Evolutionary conservation across 2,888 invertebrate species (phyloP).

Genomic region (Hylaea fasciaria): DNA sequence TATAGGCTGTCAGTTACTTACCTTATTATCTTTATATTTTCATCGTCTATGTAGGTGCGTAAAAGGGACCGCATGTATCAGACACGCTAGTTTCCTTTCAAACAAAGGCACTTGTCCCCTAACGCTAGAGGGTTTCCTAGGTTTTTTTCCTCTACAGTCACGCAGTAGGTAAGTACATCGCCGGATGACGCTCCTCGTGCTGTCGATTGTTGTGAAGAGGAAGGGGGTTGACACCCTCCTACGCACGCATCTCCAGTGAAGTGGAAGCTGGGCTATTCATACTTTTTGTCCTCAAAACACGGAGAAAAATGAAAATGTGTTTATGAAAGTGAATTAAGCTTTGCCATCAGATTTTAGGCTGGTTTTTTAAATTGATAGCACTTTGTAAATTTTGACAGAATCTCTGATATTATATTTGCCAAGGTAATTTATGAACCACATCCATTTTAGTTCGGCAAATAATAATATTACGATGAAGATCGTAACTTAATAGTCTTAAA

Average conservation of each 20-base stretch:
- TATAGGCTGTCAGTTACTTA: no score
- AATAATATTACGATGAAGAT: slow-evolving; percentile 26
- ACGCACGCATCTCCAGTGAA: slow-evolving; percentile 73
- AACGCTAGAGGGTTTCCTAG: slow-evolving; percentile 41
- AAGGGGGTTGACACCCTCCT: slow-evolving; percentile 79
- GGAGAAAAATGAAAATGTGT: background rate
- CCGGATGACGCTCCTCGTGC: slow-evolving; percentile 66
- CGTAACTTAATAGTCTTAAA: slow-evolving; percentile 31
- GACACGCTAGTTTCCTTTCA: slow-evolving; percentile 15
- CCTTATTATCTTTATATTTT: no score
- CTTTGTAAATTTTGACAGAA: no score
- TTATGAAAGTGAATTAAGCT: background rate
- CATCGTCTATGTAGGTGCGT: no score
- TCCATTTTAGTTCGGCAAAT: slow-evolving; percentile 38
- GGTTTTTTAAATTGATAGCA: no score
- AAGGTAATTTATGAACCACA: slow-evolving; percentile 38
- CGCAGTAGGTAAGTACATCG: slow-evolving; percentile 57
- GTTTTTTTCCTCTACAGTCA: slow-evolving; percentile 54
- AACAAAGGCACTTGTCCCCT: slow-evolving; percentile 22
- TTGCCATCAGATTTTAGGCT: background rate
- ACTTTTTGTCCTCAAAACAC: slow-evolving; percentile 34
- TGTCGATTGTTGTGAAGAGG: slow-evolving; percentile 69
- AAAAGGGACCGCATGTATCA: background rate
- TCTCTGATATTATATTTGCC: no score
- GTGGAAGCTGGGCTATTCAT: slow-evolving; percentile 66